These are phyloP conservation scores for Elgaria multicarinata DNA, from an alignment of 2,113 vertebrate genomes.

Conservation along the genomic window DNA sequence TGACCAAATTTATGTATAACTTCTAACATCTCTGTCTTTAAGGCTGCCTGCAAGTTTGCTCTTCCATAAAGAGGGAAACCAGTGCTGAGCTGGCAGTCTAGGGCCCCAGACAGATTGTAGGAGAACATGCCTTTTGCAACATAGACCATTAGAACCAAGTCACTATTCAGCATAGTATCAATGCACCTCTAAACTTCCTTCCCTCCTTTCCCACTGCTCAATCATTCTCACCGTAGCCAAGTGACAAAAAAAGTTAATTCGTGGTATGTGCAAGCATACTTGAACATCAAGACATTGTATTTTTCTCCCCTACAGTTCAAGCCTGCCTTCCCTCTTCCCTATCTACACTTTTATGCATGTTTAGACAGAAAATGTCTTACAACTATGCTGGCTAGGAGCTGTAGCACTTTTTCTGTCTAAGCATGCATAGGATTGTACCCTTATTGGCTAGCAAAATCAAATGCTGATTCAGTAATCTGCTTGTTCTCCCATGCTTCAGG, in stretches of 20 bases:
- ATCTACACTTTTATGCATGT: background rate
- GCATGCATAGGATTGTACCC: background rate
- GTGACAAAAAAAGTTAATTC: background rate
- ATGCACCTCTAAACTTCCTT: background rate
- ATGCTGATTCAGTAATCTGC: background rate
- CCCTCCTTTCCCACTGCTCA: background rate
- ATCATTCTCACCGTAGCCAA: background rate
- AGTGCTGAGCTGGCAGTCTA: background rate
- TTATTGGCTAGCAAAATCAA: background rate
- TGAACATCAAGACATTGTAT: background rate
- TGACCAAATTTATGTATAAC: background rate
- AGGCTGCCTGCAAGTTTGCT: background rate
- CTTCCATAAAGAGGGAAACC: background rate
- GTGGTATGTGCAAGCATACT: background rate
- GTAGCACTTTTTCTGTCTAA: background rate
- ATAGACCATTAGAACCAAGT: background rate
- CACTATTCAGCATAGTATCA: background rate
- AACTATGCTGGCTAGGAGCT: too few relatives aligned
- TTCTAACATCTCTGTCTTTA: background rate
- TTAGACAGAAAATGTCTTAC: background rate
- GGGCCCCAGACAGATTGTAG: background rate
- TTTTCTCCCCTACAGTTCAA: background rate
- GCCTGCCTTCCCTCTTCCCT: fast-evolving
- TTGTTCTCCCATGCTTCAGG: background rate
- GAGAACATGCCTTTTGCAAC: background rate